Evolutionary conservation across 2,797 vertebrate species (phyloP), one percentile per base, ranked within the genome.

Genomic region (Amniataba percoides): DNA sequence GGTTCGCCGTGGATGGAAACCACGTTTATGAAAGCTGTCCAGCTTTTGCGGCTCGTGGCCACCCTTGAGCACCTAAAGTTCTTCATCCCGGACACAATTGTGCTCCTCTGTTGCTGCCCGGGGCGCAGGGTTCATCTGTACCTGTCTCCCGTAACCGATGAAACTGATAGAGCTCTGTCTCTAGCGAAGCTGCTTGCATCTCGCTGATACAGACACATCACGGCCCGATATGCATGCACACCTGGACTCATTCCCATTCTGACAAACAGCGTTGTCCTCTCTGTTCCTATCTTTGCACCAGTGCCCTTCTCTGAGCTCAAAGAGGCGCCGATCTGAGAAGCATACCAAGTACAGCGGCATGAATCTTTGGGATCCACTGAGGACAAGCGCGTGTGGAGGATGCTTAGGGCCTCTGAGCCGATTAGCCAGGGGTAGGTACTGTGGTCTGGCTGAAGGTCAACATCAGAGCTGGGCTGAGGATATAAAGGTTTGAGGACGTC

Each of bases 11-110:
- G 67, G 83, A 90, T 75, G 83, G 87, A 86, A 88, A 81, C 77
- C 74, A 36, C 74, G 81, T 91, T 92, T 90, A 88, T 88, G 74
- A 85, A 90, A 88, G 80, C 82, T 83, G 86, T 68, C 74, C 74
- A 77, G 77, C 62, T 83, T 78, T 42, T 58, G 67, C 46, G 6
- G 61, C 77, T 87, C 67, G 71, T 42, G 65, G 69, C 74, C 81
- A 82, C 78, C 79, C 34, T 67, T 6, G 34, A 81, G 57, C 81
- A 83, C 82, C 79, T 58, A 52, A 65, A 70, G 79, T 80, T 82
- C 61, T 83, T 77, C 77, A 84, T 83, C 74, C 77, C 65, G 77
- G 58, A 80, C 79, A 56, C 71, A 71, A 83, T 85, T 82, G 53
- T 61, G 69, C 71, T 65, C 10, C 27, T 45, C 71, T 69, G 64